phyloP scores from a whole-genome alignment of 2,888 invertebrate species.

The Hofmannophila pseudospretella region DNA sequence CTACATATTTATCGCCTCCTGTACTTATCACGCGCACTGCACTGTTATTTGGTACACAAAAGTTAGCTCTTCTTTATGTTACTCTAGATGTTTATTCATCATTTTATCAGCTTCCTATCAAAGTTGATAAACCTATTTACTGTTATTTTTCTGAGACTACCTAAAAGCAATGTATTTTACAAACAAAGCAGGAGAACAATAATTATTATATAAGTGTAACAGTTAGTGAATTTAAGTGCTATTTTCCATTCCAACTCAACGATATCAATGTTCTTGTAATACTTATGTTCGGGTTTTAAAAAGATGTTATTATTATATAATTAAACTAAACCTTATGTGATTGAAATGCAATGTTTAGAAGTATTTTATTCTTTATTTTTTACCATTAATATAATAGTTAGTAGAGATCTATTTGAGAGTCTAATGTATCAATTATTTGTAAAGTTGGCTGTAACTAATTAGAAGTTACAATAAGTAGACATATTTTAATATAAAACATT shows the following conservation, averaged over 20 bases:
- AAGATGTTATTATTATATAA: slow-evolving; percentile 76
- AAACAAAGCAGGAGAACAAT: slow-evolving; percentile 77
- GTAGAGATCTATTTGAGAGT: slow-evolving; percentile 79
- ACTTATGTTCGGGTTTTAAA: slow-evolving; percentile 75
- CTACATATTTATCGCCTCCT: slow-evolving; percentile 49
- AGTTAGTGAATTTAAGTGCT: slow-evolving; percentile 78
- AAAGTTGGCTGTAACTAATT: slow-evolving; percentile 78
- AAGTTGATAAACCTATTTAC: slow-evolving; percentile 70
- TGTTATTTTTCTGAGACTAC: slow-evolving; percentile 75
- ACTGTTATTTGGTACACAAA: slow-evolving; percentile 73
- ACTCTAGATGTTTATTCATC: slow-evolving; percentile 60
- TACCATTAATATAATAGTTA: slow-evolving; percentile 77
- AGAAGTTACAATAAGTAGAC: slow-evolving; percentile 77
- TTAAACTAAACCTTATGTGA: slow-evolving; percentile 78
- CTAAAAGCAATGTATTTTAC: slow-evolving; percentile 76
- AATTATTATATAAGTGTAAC: slow-evolving; percentile 77
- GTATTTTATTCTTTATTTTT: slow-evolving; percentile 79
- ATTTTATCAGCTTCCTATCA: slow-evolving; percentile 61
- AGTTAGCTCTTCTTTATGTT: slow-evolving; percentile 59
- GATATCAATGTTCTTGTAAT: slow-evolving; percentile 75
- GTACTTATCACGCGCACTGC: slow-evolving; percentile 70
- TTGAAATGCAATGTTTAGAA: slow-evolving; percentile 79
- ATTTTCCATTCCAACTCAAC: slow-evolving; percentile 78
- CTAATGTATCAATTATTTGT: slow-evolving; percentile 79
- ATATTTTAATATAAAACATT: slow-evolving; percentile 78